A percentile compares a stretch with the other conserved stretches of the same genome.
These are phyloP conservation scores for Merops nubicus DNA, from an alignment of 2,113 vertebrate species.

Conservation along the genomic window DNA sequence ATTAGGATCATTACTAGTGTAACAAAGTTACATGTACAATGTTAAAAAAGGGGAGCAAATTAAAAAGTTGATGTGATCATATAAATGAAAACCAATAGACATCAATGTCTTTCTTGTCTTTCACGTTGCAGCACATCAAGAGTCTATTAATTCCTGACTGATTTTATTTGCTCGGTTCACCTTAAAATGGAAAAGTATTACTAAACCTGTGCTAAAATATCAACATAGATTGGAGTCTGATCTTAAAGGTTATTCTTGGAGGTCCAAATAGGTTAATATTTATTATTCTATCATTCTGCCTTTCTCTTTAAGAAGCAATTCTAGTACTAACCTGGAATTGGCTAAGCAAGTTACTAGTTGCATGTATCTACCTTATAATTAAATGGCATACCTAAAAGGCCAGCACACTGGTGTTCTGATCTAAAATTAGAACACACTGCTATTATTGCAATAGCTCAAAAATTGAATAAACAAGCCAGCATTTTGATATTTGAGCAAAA, in stretches of 20 bases:
- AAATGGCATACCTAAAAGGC: not conserved
- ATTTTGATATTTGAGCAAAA: constrained; percentile 63
- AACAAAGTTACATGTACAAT: not conserved
- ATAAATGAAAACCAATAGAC: not conserved
- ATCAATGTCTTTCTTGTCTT: not conserved
- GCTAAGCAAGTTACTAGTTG: not conserved
- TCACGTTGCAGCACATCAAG: not conserved
- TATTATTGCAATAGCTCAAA: constrained; percentile 54
- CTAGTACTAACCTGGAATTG: not conserved
- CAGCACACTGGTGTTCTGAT: not conserved
- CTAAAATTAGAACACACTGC: constrained; percentile 54
- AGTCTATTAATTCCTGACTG: not conserved
- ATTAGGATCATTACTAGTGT: not conserved
- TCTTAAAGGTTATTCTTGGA: not conserved
- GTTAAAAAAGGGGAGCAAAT: not conserved
- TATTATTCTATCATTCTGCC: not conserved
- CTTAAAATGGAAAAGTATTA: not conserved
- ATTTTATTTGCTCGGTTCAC: not conserved
- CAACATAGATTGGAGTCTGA: not conserved
- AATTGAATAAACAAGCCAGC: constrained; percentile 65
- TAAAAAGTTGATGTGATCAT: not conserved
- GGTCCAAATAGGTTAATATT: not conserved
- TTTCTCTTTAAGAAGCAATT: not conserved
- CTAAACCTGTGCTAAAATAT: not conserved
- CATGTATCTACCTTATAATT: not conserved